Base-by-base conservation (phyloP, 2,113 vertebrate species). In the Xenopus tropicalis region DNA sequence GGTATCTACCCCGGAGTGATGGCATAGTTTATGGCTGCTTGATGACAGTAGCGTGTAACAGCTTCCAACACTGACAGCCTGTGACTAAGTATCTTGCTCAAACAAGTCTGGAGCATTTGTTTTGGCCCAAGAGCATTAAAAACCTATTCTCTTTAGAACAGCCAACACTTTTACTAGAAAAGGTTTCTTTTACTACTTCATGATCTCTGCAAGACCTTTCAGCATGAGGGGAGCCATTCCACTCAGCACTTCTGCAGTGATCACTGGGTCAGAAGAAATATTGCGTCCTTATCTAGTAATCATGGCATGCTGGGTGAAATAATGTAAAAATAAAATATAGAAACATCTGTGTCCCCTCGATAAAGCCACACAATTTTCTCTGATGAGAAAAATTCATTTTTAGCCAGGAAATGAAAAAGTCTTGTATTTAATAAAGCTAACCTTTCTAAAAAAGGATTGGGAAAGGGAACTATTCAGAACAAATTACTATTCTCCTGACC, bases 91-190 rank as follows among this genome's bases (percentile, higher is more conserved):
- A 69, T 66, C 44, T 61, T 58, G 52, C 43, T 69, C 58, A 52
- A 74, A 52, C 73, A 62, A 56, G 66, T 66, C 59, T 69, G 58
- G 63, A 63, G 73, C 73, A 69, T 76, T 76, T 76, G 62, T 76
- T 76, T 76, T 69, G 66, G 73, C 59, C 63, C 24, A 37, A 25
- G 69, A 69, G 58, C 56, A 57, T 66, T 69, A 76, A 76, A 63
- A 56, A 44, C 44, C 9, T 24, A 76, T 69, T 69, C 73, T 58
- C 73, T 19, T 62, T 65, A 74, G 64, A 76, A 69, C 58, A 61
- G 65, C 73, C 62, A 69, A 69, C 46, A 63, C 59, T 69, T 76
- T 74, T 69, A 76, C 62, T 25, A 76, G 73, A 69, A 75, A 69
- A 54, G 61, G 57, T 54, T 75, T 37, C 20, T 75, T 66, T 69